A percentile compares a stretch with the other conserved stretches of the same genome.
These are phyloP conservation scores for Formica aserva DNA, from an alignment of 2,888 invertebrate species.

Conservation along the genomic window DNA sequence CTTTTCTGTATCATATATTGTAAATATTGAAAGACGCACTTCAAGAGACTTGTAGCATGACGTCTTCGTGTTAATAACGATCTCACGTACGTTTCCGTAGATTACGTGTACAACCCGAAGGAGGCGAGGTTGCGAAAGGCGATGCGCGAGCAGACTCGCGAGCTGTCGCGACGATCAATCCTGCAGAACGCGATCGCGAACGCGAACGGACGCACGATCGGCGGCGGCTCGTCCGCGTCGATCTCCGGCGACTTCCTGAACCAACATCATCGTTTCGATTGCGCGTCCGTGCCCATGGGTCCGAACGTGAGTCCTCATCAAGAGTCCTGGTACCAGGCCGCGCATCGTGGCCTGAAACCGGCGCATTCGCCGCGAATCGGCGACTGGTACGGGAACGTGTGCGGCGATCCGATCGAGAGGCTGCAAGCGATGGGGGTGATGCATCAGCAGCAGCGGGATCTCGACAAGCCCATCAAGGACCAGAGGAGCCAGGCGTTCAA, in stretches of 20 bases:
- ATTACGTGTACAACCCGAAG: conserved; percentile 89
- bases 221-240: conserved; percentile 44
- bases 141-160: conserved; percentile 87
- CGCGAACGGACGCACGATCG: conserved; percentile 60
- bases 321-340: conserved; percentile 69
- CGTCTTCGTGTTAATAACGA: neutral
- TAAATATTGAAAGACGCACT: neutral
- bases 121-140: conserved; percentile 89
- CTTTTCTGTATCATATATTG: neutral
- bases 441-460: conserved; percentile 65
- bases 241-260: conserved; percentile 61
- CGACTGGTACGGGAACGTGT: conserved; percentile 67
- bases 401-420: conserved; percentile 72
- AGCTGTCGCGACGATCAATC: conserved; percentile 84
- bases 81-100: conserved; percentile 81
- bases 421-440: conserved; percentile 70
- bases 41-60: neutral
- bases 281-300: conserved; percentile 63
- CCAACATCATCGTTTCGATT: conserved; percentile 71
- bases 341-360: conserved; percentile 57
- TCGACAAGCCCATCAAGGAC: conserved; percentile 63
- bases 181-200: conserved; percentile 79
- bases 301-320: conserved; percentile 49
- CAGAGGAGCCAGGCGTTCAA: conserved; percentile 64
- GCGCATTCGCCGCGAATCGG: conserved; percentile 66